Evolutionary conservation across 2,888 invertebrate species (phyloP).

Genomic region (Noctua comes): DNA sequence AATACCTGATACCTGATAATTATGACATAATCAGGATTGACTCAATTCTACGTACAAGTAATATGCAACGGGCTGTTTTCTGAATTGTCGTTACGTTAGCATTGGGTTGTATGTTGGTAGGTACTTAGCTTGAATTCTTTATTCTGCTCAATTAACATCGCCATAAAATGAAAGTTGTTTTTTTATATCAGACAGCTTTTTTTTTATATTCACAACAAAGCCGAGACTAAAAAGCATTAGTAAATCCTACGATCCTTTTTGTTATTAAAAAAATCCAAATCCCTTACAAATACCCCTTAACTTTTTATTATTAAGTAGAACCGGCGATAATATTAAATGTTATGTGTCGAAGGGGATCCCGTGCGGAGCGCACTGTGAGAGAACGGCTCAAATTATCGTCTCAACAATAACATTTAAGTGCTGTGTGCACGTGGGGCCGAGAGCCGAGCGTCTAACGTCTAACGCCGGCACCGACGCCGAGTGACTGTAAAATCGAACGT

Average conservation of each 20-base stretch:
- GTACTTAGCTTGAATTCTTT: background rate
- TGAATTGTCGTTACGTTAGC: background rate
- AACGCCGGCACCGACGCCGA: slow-evolving; percentile 38
- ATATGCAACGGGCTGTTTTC: background rate
- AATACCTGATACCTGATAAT: too few species aligned
- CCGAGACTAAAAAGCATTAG: slow-evolving; percentile 36
- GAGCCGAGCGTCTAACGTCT: slow-evolving; percentile 46
- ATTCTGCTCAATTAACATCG: background rate
- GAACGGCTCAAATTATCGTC: slow-evolving; percentile 53
- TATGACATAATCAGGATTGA: background rate
- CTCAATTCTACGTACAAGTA: background rate
- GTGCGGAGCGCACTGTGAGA: slow-evolving; percentile 40
- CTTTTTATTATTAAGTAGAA: slow-evolving; percentile 63
- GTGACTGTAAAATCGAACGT: slow-evolving; percentile 64
- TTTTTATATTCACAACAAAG: slow-evolving; percentile 40
- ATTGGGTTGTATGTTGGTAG: background rate
- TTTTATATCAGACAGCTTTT: background rate
- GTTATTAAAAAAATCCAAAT: slow-evolving; percentile 54
- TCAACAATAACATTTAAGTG: slow-evolving; percentile 54
- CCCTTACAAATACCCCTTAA: slow-evolving; percentile 59
- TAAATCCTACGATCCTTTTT: slow-evolving; percentile 47
- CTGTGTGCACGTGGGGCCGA: slow-evolving; percentile 44
- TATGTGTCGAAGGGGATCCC: slow-evolving; percentile 55
- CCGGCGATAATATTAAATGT: slow-evolving; percentile 60
- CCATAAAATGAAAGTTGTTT: background rate